Base-by-base conservation (phyloP, 1,140 invertebrate species). In the Agrilus planipennis region DNA sequence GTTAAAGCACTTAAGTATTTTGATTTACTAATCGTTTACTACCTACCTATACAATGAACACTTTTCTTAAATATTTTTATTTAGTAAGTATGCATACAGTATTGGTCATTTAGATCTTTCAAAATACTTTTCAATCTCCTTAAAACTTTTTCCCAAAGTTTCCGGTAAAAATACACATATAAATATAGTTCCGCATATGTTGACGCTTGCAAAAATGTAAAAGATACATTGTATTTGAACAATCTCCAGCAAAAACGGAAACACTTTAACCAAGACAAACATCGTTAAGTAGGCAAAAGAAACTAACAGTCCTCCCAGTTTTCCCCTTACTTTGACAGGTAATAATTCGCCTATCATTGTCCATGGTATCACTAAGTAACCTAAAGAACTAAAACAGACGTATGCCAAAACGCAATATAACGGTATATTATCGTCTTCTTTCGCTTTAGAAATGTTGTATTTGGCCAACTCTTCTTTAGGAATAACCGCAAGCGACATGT, bases 141-240 rank as follows among this genome's bases (percentile, higher is more conserved):
- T 43, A 36, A 85, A 69, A 5, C 63, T 73, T 55, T 76, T 79
- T 0, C 79, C 78, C 41, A 81, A 70, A 0, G 82, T 87, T 65
- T 87, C 84, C 1, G 82, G 82, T 17, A 86, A 55, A 41, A 73
- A 72, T 22, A 77, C 60, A 37, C 69, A 73, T 16, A 79, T 60
- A 50, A 79, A 73, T 9, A 67, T 44, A 12, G 71, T 61, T 5
- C 72, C 70, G 3, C 75, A 6, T 4, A 74, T 50, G 21, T 77
- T 78, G 5, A 72, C 62, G 3, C 64, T 56, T 17, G 71, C 68
- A 54, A 79, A 80, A 36, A 76, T 61, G 49, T 71, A 73, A 61
- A 84, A 84, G 3, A 74, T 54, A 4, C 59, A 63, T 19, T 67
- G 60, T 7, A 69, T 53, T 1, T 70, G 69, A 17, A 79, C 53